Base-by-base conservation (phyloP, 2,888 invertebrate genomes). In the Elmis aenea region DNA sequence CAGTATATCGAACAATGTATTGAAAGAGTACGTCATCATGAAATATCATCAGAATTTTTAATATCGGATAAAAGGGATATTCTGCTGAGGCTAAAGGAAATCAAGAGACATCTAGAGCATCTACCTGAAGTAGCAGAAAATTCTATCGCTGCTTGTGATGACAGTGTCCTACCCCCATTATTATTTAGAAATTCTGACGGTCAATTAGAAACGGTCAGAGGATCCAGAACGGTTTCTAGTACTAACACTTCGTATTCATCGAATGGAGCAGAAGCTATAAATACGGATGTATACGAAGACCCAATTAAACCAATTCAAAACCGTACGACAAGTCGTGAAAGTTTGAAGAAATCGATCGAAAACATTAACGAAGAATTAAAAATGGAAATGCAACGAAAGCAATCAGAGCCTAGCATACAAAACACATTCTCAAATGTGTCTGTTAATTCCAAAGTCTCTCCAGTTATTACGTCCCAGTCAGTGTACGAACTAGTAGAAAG, bases 401-500 rank as follows among this genome's bases (percentile, higher is more conserved):
- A 57, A 42, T 54, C 60, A 32, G 59, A 59, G 26, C 49, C 49
- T 6, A 54, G 45, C 28, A 35, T 48, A 2, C 29, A 32, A 13
- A 27, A 22, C 10, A n/a, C 16, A 21, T 9, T 6, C 26, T 15
- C 41, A n/a, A 39, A 33, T 24, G 15, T 11, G 5, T 31, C 28
- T 11, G 11, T 25, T 25, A 39, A 39, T 33, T 41, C 49, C 9
- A 57, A 60, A 42, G 49, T 54, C 16, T 55, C 61, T 62, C 74
- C 58, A 64, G 71, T 57, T 65, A 76, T 36, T 66, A 75, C 68
- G 66, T 74, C 42, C 66, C 69, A 69, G 48, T 68, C 70, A 32
- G 78, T 87, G 25, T 88, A 87, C 64, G 83, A 85, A 55, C 76
- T 87, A 45, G 81, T 87, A 4, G 87, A 87, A 62, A 76, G 82